Base-by-base conservation (phyloP, 2,797 vertebrate species). In the Dipus sagitta region DNA sequence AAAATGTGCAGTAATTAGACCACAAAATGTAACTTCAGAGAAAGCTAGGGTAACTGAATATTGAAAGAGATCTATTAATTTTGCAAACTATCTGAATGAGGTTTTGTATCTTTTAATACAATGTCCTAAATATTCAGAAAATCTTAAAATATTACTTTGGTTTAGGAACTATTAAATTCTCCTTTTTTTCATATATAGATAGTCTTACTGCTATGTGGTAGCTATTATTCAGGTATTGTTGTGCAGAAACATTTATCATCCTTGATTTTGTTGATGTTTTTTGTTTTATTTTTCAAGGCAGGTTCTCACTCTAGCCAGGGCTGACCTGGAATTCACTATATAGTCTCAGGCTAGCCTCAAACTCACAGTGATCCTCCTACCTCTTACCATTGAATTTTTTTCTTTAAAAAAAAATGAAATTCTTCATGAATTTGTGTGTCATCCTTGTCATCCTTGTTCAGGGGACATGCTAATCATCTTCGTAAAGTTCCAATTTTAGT, bases 31-130 rank as follows among this genome's bases (percentile, higher is more conserved):
- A 64, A 79, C 79, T 75, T 6, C 13, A 32, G 24, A 70, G 24
- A 67, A 78, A n/a, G 75, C 86, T 75, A 87, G 9, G 30, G 85
- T 47, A 94, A 70, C 68, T 81, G 77, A 83, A 79, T 88, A 75
- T 83, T 88, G 72, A 88, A 96, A 90, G 52, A n/a, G 13, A 54
- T 86, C 67, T 52, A 32, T 83, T 72, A 84, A 78, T 96, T 92
- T 88, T 86, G 6, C 10, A 92, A 3, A 26, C 0, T 82, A 18
- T 26, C 3, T 92, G 88, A 77, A 93, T 75, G 58, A 86, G 52
- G 47, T 76, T 80, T 84, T 6, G 0, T 54, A 12, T 34, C 70
- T 84, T 68, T 38, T 52, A 78, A 76, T 85, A 47, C 32, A 64
- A 34, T 2, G 26, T 87, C 26, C n/a, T 54, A 30, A 2, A 7